Evolutionary conservation across 2,113 vertebrate genomes (phyloP), one percentile per base, ranked within the genome.

Genomic region (Aviceda subcristata): DNA sequence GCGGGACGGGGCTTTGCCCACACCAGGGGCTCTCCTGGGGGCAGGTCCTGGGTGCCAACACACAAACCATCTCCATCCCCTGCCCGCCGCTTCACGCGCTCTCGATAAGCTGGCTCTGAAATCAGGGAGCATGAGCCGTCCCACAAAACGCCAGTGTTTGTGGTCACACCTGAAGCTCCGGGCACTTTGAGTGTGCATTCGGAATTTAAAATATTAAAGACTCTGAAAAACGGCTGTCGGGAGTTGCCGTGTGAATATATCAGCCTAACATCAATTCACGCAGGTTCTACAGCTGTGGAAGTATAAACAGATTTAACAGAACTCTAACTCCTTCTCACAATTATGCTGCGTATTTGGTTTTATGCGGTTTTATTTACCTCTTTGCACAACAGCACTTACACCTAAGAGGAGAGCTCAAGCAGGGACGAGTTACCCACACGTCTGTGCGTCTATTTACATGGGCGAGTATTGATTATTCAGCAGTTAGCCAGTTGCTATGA

Each of bases 201-300:
- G 11, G 29, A 8, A 17, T 9, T 1, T 5, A 14, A 3, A 6
- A 6, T 5, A 0, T 6, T 19, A 34, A 10, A 59, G 11, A 7
- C 30, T 43, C 43, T 3, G 3, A 45, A 20, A 13, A 11, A 3
- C 43, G 14, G 26, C 63, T 39, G 78, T 20, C 1, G 7, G 15
- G 76, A 20, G 27, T 2, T n/a, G 14, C 1, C 8, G 0, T 10
- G 24, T 1, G 53, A 32, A 0, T 5, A 10, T 18, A 6, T 1
- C 86, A 60, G 53, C 68, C 69, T 1, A 7, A 8, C 9, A 12
- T 1, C 32, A 36, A 2, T 1, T 21, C 32, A 0, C 1, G 15
- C 92, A 38, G 43, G 59, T 45, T 21, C 63, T 51, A 1, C 18
- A 30, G 73, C 4, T 1, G 0, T 0, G n/a, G 64, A 5, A 57